Base-by-base conservation (phyloP, 1,140 invertebrate species). In the Streblospio benedicti region DNA sequence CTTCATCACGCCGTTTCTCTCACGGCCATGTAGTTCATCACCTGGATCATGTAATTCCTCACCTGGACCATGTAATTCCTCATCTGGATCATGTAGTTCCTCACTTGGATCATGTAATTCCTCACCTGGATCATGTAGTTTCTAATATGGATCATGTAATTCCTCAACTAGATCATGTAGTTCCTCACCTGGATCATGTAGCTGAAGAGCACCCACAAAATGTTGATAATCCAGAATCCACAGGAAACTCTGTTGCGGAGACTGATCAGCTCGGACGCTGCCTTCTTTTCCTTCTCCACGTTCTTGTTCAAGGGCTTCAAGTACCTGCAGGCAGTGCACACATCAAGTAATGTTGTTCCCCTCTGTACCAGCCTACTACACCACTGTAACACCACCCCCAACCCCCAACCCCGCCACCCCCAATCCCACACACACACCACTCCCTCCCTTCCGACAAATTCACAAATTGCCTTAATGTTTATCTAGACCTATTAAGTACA, bases 201-300 rank as follows among this genome's bases (percentile, higher is more conserved):
- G 60, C 73, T 75, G 25, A 76, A 62, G 1, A 71, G 69, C 28
- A 76, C 67, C 74, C 74, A 76, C 16, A 76, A 59, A 0, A 71
- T 55, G 56, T 76, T 76, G 4, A 70, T 60, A 57, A 76, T 69
- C 2, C 65, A 65, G 59, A 76, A 66, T 1, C 59, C 69, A 60
- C 69, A 70, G 14, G 59, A 62, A 0, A 70, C 65, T 28, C 66
- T 70, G 51, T 71, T 74, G 9, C 73, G 57, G 0, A 75, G 55
- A 3, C 69, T 65, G 6, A 65, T 58, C 33, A 75, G 55, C 2
- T 43, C 63, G 0, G 59, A 47, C 43, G 68, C 55, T 38, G 69
- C 52, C 57, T 71, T 68, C 2, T 65, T 59, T 60, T 73, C 64
- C 28, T 68, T 63, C 12, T 52, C 60, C 30, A 63, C 63, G 56